These are phyloP conservation scores for Sturnus vulgaris DNA, from an alignment of 2,113 vertebrate species.

Conservation along the genomic window DNA sequence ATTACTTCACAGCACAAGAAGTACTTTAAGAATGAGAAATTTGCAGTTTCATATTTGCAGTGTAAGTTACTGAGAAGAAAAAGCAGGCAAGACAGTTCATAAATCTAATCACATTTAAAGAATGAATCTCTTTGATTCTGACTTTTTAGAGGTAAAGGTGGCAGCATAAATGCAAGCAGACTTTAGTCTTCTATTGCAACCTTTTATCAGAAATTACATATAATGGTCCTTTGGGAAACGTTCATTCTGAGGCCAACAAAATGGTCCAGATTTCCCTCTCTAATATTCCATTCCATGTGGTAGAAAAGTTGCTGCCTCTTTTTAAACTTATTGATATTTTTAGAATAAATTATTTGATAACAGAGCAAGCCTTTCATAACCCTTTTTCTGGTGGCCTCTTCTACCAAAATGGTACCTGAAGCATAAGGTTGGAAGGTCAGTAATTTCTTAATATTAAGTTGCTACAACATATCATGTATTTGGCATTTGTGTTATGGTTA, in stretches of 20 bases:
- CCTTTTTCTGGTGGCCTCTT: background rate
- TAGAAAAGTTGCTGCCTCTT: conserved; percentile 30
- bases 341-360: conserved; percentile 34
- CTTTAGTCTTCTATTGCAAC: conserved; percentile 35
- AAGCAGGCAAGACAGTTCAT: background rate
- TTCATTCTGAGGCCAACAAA: background rate
- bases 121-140: conserved; percentile 9
- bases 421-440: background rate
- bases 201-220: conserved; percentile 15
- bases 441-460: background rate
- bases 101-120: conserved; percentile 32
- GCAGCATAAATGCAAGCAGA: background rate
- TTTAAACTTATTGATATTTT: conserved; percentile 19
- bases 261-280: conserved; percentile 22
- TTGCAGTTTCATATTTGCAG: background rate
- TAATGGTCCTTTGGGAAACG: background rate
- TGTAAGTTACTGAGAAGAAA: background rate
- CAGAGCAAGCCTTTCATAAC: background rate
- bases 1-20: background rate
- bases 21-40: background rate
- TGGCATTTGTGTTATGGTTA: background rate
- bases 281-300: conserved; percentile 3
- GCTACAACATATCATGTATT: background rate
- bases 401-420: background rate
- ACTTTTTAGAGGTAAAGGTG: conserved; percentile 30